Percentiles rank a stretch among this genome's conserved stretches.
Evolutionary conservation across 2,113 vertebrate species (phyloP).

Genomic region (Arvicanthis niloticus): DNA sequence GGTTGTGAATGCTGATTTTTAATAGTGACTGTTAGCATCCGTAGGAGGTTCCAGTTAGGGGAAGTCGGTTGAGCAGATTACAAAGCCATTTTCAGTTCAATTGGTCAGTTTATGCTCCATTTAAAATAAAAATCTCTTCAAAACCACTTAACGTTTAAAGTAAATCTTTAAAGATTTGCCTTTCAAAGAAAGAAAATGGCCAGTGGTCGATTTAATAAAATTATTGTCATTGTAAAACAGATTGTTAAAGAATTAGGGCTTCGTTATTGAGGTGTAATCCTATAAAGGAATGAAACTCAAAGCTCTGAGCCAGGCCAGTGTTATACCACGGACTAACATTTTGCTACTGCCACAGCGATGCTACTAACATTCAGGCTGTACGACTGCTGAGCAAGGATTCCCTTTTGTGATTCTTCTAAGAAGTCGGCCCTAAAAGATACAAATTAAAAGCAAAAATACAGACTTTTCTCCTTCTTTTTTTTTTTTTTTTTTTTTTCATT

Average conservation of each 20-base stretch:
- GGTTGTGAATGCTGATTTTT: constrained; percentile 70
- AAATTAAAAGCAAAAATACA: background rate
- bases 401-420: background rate
- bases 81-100: constrained; percentile 69
- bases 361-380: background rate
- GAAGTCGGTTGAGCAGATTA: constrained; percentile 75
- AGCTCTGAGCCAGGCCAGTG: background rate
- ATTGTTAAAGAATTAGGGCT: constrained; percentile 36
- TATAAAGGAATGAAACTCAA: constrained; percentile 15
- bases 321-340: background rate
- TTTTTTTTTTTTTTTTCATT: background rate
- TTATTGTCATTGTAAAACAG: constrained; percentile 42
- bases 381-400: background rate
- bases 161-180: constrained; percentile 54
- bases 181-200: constrained; percentile 59
- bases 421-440: background rate
- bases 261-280: constrained; percentile 46
- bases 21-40: constrained; percentile 39
- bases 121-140: constrained; percentile 63
- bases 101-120: constrained; percentile 53
- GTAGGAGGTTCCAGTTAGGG: constrained; percentile 71
- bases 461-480: background rate
- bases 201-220: constrained; percentile 37
- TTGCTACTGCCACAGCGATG: background rate
- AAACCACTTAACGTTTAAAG: constrained; percentile 58